A percentile compares a stretch with the other conserved stretches of the same genome.
Evolutionary conservation across 2,113 vertebrate genomes (phyloP).

Genomic region (Colius striatus): DNA sequence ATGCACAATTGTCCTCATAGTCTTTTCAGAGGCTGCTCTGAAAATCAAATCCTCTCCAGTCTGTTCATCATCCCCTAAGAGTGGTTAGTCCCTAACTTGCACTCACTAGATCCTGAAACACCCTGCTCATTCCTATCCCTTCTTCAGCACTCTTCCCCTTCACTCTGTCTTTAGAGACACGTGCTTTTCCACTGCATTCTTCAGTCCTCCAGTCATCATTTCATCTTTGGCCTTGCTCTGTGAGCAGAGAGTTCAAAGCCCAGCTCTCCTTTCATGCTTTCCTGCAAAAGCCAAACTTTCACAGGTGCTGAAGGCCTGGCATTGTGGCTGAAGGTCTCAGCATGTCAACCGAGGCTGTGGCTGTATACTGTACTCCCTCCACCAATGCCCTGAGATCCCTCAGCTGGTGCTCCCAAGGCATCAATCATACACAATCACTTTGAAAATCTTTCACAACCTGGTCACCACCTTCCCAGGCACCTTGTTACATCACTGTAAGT

Average conservation of each 20-base stretch:
- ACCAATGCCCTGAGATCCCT: neutral
- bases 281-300: neutral
- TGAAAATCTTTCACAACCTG: neutral
- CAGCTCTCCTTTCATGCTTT: neutral
- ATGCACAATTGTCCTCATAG: neutral
- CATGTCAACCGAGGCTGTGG: neutral
- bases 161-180: neutral
- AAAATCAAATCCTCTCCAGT: neutral
- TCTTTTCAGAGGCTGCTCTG: neutral
- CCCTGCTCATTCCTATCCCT: neutral
- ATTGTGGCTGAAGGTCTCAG: neutral
- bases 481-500: neutral
- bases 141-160: neutral
- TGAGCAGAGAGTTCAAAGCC: neutral
- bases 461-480: neutral
- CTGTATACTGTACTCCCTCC: neutral
- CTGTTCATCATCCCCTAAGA: neutral
- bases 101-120: neutral
- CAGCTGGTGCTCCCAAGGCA: neutral
- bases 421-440: neutral
- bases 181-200: rapidly evolving
- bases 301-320: rapidly evolving
- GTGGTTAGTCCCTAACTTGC: neutral
- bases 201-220: neutral
- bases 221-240: neutral